Base-by-base conservation (phyloP, 2,797 vertebrate genomes). In the Valencia hispanica region DNA sequence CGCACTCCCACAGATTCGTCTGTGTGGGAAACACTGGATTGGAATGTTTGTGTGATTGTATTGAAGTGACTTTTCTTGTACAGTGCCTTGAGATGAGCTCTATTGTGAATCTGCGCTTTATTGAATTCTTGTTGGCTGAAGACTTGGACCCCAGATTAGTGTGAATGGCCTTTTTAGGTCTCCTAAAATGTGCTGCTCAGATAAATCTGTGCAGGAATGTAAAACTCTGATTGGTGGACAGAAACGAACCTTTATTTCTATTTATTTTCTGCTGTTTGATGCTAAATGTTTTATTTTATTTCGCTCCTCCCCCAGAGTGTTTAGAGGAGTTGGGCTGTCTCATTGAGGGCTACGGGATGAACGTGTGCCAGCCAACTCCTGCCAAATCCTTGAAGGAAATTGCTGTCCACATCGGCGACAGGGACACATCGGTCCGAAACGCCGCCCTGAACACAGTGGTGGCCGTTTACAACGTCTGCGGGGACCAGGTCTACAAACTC, bases 401-500 rank as follows among this genome's bases (percentile, higher is more conserved):
- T 32, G 98, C 97, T 0, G 85, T 96, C 75, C 97, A 99, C 78
- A 99, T 99, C 32, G 97, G 98, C 0, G 98, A 99, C 66, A 91
- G 98, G 39, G 98, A 99, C 94, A 99, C 97, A 0, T 95, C 98
- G 0, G 98, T 99, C 65, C 97, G 98, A 73, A 99, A 99, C 0
- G 98, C 98, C 66, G 97, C 98, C 0, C 96, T 99, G 18, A 99
- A 99, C 92, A 99, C 98, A 0, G 97, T 99, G 7, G 96, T 99
- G 80, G 96, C 96, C 0, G 98, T 97, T 71, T 99, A 99, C 89
- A 99, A 99, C 0, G 96, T 97, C 48, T 96, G 98, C 0, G 98
- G 98, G 0, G 98, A 99, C 2, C 98, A 99, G 72, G 97, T 99
- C 90, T 99, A 98, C 96, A 99, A 99, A 91, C 96, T 99, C 8